Base-by-base conservation (phyloP, 2,888 invertebrate genomes). In the Lutraria lutraria region DNA sequence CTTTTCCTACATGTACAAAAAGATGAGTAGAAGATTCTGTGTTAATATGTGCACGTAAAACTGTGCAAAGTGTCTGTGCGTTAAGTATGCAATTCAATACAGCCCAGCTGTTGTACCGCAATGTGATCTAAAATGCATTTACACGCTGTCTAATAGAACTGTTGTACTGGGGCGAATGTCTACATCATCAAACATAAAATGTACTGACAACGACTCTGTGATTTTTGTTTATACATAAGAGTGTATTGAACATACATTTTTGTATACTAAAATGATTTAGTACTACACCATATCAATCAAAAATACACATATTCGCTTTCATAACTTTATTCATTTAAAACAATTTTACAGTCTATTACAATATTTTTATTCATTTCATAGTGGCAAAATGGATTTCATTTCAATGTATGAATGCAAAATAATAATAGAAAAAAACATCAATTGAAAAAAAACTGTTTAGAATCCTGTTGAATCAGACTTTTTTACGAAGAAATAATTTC, bases 251-350 rank as follows among this genome's bases (percentile, higher is more conserved):
- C n/a, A n/a, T n/a, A n/a, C n/a, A n/a, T n/a, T n/a, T n/a, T n/a
- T n/a, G n/a, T n/a, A n/a, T n/a, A n/a, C n/a, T n/a, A n/a, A n/a
- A n/a, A 29, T 52, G 16, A 85, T n/a, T 29, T 34, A 16, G 31
- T 12, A 76, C 31, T 8, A 76, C 2, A 76, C 34, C 31, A 76
- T 25, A 76, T 19, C 25, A 76, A 76, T 4, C n/a, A n/a, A 76
- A n/a, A 43, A 43, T 43, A n/a, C 63, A 63, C 19, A 56, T 63
- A 25, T 56, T 68, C 85, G 83, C 86, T 89, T 86, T 87, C 86
- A 89, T 89, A 89, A 89, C 88, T 89, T 91, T 88, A 87, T 91
- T 91, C 91, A 91, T 91, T 91, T 83, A 86, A 89, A 91, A 89
- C 89, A 89, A 88, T 88, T 89, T 91, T 88, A 91, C 91, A 91